A percentile compares a stretch with the other conserved stretches of the same genome.
These are phyloP conservation scores for Rousettus leschenaultii DNA, from an alignment of 2,113 vertebrate genomes.

Conservation along the genomic window DNA sequence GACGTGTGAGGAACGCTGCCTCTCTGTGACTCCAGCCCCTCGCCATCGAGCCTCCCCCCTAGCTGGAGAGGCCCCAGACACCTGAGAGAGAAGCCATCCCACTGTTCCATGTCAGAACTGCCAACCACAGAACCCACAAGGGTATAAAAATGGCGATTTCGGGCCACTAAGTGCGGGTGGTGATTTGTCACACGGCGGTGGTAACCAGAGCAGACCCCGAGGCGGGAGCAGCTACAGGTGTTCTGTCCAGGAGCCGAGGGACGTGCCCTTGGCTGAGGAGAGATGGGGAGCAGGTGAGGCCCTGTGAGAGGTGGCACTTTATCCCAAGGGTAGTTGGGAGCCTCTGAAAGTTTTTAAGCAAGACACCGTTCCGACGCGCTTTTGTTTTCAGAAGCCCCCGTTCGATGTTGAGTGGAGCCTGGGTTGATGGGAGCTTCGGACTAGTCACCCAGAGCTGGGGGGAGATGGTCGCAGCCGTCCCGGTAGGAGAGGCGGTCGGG, in stretches of 20 bases:
- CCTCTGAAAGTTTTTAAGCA: not conserved
- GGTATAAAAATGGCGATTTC: not conserved
- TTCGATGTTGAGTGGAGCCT: not conserved
- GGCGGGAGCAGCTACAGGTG: not conserved
- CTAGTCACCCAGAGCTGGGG: not conserved
- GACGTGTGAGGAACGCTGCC: not conserved
- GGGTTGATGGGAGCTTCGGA: not conserved
- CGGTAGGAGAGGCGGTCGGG: not conserved
- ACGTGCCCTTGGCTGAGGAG: not conserved
- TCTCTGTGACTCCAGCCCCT: not conserved
- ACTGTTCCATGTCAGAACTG: not conserved
- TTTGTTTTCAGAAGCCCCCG: not conserved
- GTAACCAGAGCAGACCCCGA: not conserved
- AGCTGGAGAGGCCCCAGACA: not conserved
- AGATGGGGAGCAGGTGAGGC: not conserved
- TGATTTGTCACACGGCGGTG: not conserved
- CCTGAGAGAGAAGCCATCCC: not conserved
- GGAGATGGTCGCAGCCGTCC: not conserved
- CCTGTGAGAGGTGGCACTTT: not conserved
- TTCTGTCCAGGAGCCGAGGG: not conserved
- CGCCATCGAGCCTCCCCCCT: not conserved
- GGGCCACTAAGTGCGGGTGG: not conserved
- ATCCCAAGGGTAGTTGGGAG: not conserved
- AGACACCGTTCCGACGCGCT: not conserved
- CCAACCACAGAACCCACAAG: not conserved